phyloP scores from a whole-genome alignment of 2,888 invertebrate species.

The Apamea anceps region DNA sequence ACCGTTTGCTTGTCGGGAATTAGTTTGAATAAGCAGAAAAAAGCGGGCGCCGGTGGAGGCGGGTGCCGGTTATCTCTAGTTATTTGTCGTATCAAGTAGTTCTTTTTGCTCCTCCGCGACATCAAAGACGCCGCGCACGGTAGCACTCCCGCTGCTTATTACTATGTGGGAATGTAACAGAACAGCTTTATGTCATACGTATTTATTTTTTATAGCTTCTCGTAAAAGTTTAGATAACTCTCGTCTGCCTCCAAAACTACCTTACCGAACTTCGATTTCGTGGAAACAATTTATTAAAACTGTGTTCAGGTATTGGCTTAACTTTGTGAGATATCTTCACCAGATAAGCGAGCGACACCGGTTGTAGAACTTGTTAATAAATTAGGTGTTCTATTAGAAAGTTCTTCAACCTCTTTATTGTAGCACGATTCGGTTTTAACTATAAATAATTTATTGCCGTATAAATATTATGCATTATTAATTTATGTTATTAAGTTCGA shows the following conservation, averaged over 20 bases:
- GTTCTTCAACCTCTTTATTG: slow-evolving; percentile 59
- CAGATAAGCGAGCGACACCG: slow-evolving; percentile 61
- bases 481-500: slow-evolving; percentile 41
- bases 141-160: slow-evolving; percentile 80
- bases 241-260: slow-evolving; percentile 70
- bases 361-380: slow-evolving; percentile 63
- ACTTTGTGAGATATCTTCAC: slow-evolving; percentile 64
- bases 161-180: slow-evolving; percentile 81
- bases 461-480: slow-evolving; percentile 57
- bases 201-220: slow-evolving; percentile 80
- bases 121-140: slow-evolving; percentile 86
- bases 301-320: slow-evolving; percentile 63
- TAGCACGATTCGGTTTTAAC: slow-evolving; percentile 32
- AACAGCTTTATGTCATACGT: slow-evolving; percentile 73
- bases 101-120: slow-evolving; percentile 78
- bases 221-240: slow-evolving; percentile 74
- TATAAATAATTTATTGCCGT: slow-evolving; percentile 41
- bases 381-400: slow-evolving; percentile 59
- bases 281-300: slow-evolving; percentile 77
- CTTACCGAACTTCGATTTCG: slow-evolving; percentile 73
- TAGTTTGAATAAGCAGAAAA: slow-evolving; percentile 82
- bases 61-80: slow-evolving; percentile 84
- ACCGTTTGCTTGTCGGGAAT: slow-evolving; percentile 77
- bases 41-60: slow-evolving; percentile 81
- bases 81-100: slow-evolving; percentile 89